Percentiles rank a stretch among this genome's conserved stretches.
These are phyloP conservation scores for Bovichtus diacanthus DNA, from an alignment of 2,797 vertebrate genomes.

Conservation along the genomic window DNA sequence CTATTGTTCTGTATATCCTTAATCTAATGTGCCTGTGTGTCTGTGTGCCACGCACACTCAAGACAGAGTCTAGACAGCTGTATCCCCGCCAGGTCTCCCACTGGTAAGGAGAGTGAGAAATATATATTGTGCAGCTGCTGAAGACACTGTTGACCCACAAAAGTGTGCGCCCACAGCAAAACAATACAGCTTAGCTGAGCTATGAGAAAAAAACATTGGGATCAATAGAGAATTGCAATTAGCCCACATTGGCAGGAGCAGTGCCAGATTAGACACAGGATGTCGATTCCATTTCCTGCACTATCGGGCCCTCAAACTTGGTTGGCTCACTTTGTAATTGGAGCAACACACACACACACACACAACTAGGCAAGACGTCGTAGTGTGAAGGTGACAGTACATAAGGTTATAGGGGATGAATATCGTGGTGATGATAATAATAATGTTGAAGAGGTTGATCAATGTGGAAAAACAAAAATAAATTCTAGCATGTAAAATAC, in stretches of 20 bases:
- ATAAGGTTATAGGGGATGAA: slow-evolving; percentile 7
- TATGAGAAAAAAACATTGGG: slow-evolving; percentile 69
- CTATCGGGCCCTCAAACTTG: slow-evolving; percentile 79
- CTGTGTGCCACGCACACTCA: slow-evolving; percentile 17
- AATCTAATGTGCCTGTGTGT: background rate
- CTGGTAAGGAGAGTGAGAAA: slow-evolving; percentile 72
- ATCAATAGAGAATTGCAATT: slow-evolving; percentile 88
- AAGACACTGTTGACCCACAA: slow-evolving; percentile 76
- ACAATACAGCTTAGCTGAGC: slow-evolving; percentile 81
- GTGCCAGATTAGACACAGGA: slow-evolving; percentile 85
- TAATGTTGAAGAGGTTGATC: background rate
- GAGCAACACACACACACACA: slow-evolving; percentile 60
- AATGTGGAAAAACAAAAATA: background rate
- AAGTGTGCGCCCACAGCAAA: slow-evolving; percentile 79
- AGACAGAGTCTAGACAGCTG: slow-evolving; percentile 66
- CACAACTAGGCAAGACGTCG: slow-evolving; percentile 35
- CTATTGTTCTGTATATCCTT: slow-evolving; percentile 19
- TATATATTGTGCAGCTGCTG: slow-evolving; percentile 73
- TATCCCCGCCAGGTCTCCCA: slow-evolving; percentile 64
- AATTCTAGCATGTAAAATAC: background rate
- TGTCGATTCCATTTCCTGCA: slow-evolving; percentile 87
- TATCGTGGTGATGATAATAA: slow-evolving; percentile 14
- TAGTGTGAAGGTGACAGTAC: slow-evolving; percentile 47
- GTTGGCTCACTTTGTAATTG: slow-evolving; percentile 76
- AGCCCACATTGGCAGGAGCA: slow-evolving; percentile 84